Evolutionary conservation across 2,888 invertebrate species (phyloP), one percentile per base, ranked within the genome.

Genomic region (Chymomyza procnemis): DNA sequence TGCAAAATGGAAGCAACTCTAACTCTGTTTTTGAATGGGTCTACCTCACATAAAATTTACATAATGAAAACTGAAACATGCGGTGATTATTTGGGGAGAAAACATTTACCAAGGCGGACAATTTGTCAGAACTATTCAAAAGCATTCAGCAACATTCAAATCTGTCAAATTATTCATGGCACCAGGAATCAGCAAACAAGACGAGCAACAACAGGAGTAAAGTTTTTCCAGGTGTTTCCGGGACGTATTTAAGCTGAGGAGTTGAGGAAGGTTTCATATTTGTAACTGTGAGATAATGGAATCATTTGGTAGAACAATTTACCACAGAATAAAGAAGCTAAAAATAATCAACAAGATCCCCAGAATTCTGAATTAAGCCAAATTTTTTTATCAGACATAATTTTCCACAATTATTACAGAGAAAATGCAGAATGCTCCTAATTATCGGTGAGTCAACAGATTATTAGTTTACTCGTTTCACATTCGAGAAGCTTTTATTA

Each of bases 61-160:
- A 74, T 74, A 74, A 74, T 69, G 62, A 64, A 59, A 41, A 34
- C 58, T 61, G 60, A 18, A 54, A 21, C 54, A 59, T 74, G 74
- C 64, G 60, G 68, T 56, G 73, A 74, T 65, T 64, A 6, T 34
- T 18, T 41, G 21, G 73, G 73, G 60, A 74, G 6, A 61, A 54
- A 56, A 18, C 64, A 64, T 74, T 74, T 74, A 74, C 74, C 69
- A 66, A 69, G 74, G 54, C 70, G 30, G 57, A 66, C 66, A 74
- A 66, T 69, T 74, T 74, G 66, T 66, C 73, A 74, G 14, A 22
- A 19, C 21, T 2, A 26, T 22, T 54, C 54, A 54, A 54, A 26
- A 26, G 30, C 69, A 63, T 16, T 16, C 16, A 19, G 8, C 2
- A 19, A 4, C 9, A 54, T 22, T 54, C 54, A 54, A 54, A 26